Base-by-base conservation (phyloP, 2,888 invertebrate genomes). In the Tetropium fuscum region DNA sequence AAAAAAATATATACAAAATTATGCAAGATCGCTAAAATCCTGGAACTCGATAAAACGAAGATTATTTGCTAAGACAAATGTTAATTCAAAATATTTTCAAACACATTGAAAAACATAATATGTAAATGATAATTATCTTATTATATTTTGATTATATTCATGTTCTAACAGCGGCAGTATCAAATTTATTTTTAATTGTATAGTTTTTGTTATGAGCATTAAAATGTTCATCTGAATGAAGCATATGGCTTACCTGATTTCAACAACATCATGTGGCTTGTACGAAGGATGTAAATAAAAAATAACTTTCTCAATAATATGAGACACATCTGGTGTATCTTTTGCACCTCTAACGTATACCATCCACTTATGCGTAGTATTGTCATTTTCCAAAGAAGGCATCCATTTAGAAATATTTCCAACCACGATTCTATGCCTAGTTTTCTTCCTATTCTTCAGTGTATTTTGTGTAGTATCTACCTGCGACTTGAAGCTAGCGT, bases 301-400 rank as follows among this genome's bases (percentile, higher is more conserved):
- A 60, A 90, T 85, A 55, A 94, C 92, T 80, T 90, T 90, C 41
- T 86, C 85, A 2, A 94, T 84, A 73, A 91, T 88, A 43, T 84
- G 81, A 11, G 88, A 85, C 61, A 88, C 85, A 66, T 84, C 84
- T 16, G 86, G 86, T 61, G 82, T 82, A 18, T 87, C 86, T 58
- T 87, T 84, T 51, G 88, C 86, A 0, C 90, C 90, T 70, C 93
- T 86, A 1, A 95, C 88, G 83, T 95, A 96, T 54, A 95, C 87
- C 83, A 95, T 87, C 96, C 96, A 96, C 79, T 94, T 94, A 82
- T 96, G 94, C 4, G 92, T 93, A 0, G 91, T 88, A 15, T 86
- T 87, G 76, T 90, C 90, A 20, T 19, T 89, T 88, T 72, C 91
- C 87, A 0, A 58, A 0, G 89, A 84, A 0, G 90, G 88, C 18